Percentiles rank a stretch among this genome's conserved stretches.
phyloP scores from a whole-genome alignment of 2,113 vertebrate genomes.

The Sinocyclocheilus rhinocerous region DNA sequence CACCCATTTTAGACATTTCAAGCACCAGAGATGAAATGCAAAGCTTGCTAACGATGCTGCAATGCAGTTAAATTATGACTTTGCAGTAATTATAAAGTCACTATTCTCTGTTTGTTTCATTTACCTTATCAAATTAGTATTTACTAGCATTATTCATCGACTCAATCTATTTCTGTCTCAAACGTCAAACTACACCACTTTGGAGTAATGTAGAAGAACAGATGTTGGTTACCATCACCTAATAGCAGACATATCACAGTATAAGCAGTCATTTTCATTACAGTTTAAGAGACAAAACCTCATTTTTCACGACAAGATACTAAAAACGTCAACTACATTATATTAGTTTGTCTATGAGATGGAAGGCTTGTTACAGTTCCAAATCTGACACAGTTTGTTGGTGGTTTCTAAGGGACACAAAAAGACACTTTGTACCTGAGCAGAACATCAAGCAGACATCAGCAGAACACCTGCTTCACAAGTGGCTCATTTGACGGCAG shows the following conservation, averaged over 20 bases:
- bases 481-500: background rate
- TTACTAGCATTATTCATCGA: background rate
- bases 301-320: background rate
- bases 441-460: conserved; percentile 28
- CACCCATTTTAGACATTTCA: background rate
- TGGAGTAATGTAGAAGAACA: background rate
- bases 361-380: background rate
- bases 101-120: background rate
- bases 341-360: background rate
- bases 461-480: background rate
- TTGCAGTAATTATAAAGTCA: background rate
- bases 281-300: background rate
- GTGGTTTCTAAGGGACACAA: conserved; percentile 8
- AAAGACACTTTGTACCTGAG: conserved; percentile 26
- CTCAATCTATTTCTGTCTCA: background rate
- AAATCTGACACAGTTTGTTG: background rate
- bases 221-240: background rate
- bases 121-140: background rate
- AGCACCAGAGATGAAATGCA: background rate
- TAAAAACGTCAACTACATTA: background rate
- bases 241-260: background rate
- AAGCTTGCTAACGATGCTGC: background rate
- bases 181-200: background rate
- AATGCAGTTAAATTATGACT: conserved; percentile 5
- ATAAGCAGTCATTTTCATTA: background rate